These are phyloP conservation scores for Mola mola DNA, from an alignment of 2,113 vertebrate species.

Conservation along the genomic window DNA sequence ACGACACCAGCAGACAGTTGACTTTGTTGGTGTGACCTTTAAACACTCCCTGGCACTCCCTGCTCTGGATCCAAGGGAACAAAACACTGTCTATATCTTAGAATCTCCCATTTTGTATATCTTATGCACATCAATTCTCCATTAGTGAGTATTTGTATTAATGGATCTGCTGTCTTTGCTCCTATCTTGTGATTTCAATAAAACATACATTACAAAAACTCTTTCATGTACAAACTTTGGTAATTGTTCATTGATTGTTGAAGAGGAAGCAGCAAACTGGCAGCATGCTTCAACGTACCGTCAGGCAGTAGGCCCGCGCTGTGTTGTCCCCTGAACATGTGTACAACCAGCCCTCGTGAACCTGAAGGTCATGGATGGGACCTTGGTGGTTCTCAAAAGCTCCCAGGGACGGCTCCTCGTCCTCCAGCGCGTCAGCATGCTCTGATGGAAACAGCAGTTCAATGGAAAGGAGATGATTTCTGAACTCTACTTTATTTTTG, in stretches of 20 bases:
- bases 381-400: conserved; percentile 87
- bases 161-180: neutral
- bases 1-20: conserved; percentile 91
- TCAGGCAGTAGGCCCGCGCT: conserved; percentile 87
- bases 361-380: conserved; percentile 90
- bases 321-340: conserved; percentile 96
- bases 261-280: neutral
- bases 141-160: neutral
- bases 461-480: too few species aligned
- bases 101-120: too few species aligned
- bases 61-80: conserved; percentile 77
- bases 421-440: conserved; percentile 82
- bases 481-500: neutral
- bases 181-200: too few species aligned
- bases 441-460: too few species aligned
- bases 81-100: too few species aligned
- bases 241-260: neutral
- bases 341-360: conserved; percentile 88
- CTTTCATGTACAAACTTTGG: too few species aligned
- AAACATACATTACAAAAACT: too few species aligned
- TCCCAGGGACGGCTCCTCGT: conserved; percentile 87
- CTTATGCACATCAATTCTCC: too few species aligned
- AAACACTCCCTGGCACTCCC: conserved; percentile 87
- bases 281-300: conserved; percentile 74
- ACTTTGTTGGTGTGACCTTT: conserved; percentile 92